A percentile compares a stretch with the other conserved stretches of the same genome.
Evolutionary conservation across 2,113 vertebrate genomes (phyloP).

Genomic region (Epinephelus lanceolatus): DNA sequence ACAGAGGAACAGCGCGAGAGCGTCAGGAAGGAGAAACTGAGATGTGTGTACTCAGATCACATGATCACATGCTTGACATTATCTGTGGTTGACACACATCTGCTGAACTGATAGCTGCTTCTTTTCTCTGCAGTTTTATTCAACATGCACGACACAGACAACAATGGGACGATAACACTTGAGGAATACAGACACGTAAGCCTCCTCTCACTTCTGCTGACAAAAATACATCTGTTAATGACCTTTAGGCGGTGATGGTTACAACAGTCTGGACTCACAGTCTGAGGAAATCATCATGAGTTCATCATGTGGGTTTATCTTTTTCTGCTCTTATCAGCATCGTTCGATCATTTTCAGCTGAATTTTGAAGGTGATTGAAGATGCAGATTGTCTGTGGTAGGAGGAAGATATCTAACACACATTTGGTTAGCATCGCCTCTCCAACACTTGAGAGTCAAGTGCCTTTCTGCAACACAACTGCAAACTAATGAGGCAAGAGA

Average conservation of each 20-base stretch:
- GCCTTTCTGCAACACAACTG: background rate
- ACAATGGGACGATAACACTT: constrained; percentile 94
- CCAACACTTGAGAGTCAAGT: background rate
- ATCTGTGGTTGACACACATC: background rate
- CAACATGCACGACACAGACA: constrained; percentile 97
- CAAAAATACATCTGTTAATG: no score
- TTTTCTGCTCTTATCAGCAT: background rate
- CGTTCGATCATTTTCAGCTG: background rate
- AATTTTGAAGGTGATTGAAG: background rate
- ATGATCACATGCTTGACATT: background rate
- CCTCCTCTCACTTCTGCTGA: background rate
- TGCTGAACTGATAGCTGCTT: background rate
- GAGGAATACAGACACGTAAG: constrained; percentile 96
- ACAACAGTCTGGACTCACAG: background rate
- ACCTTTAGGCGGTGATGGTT: background rate
- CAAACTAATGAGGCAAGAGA: background rate
- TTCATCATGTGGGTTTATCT: background rate
- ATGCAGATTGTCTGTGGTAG: background rate
- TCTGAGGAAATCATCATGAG: background rate
- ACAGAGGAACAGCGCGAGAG: constrained; percentile 88
- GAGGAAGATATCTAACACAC: background rate
- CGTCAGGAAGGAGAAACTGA: constrained; percentile 90
- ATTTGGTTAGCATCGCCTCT: background rate
- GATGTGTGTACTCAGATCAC: constrained; percentile 85
- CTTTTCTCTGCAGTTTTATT: constrained; percentile 89